These are phyloP conservation scores for mouse (Mus musculus) DNA, from an alignment of 2,113 vertebrate species.

Conservation along the genomic window DNA sequence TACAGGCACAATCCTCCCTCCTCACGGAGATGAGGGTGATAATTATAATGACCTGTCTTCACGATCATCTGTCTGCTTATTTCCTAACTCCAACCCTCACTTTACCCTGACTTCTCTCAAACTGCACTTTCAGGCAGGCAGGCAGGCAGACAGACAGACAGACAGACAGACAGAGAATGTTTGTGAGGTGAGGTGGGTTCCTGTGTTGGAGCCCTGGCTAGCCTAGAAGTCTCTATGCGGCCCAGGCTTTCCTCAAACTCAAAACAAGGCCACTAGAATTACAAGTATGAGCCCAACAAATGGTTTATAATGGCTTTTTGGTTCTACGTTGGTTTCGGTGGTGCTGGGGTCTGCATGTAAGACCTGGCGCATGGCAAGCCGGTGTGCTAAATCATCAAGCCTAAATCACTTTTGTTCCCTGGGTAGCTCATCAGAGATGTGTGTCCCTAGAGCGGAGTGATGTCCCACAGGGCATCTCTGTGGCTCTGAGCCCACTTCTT, in stretches of 20 bases:
- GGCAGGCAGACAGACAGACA: too few relatives aligned
- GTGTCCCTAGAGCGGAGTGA: not conserved
- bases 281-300: not conserved
- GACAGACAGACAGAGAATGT: not conserved
- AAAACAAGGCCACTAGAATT: not conserved
- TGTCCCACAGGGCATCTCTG: not conserved
- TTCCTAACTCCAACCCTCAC: not conserved
- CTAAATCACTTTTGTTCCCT: not conserved
- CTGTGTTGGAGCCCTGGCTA: not conserved
- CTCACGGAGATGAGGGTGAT: not conserved
- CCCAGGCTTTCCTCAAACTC: not conserved
- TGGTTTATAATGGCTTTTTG: too few relatives aligned
- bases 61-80: not conserved
- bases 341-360: fast-evolving
- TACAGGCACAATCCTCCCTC: not conserved
- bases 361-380: not conserved
- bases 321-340: not conserved
- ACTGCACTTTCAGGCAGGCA: not conserved
- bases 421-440: not conserved
- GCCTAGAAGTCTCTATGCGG: not conserved
- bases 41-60: too few relatives aligned
- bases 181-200: not conserved
- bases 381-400: too few relatives aligned
- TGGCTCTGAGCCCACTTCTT: conserved; percentile 44
- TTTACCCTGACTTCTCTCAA: not conserved